A percentile compares a stretch with the other conserved stretches of the same genome.
These are phyloP conservation scores for Nymphalis polychloros DNA, from an alignment of 2,888 invertebrate genomes.

Conservation along the genomic window DNA sequence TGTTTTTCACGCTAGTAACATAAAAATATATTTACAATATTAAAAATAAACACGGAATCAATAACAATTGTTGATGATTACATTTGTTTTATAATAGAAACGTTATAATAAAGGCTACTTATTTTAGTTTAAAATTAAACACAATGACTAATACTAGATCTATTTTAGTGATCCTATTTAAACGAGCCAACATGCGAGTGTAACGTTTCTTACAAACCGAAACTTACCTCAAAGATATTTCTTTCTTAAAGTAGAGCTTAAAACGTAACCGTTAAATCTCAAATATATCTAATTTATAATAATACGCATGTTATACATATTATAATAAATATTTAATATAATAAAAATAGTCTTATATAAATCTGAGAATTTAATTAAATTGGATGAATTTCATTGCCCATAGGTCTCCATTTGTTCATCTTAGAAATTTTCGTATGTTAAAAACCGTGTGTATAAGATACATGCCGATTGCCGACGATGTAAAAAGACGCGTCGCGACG, in stretches of 20 bases:
- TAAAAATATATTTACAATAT: background rate
- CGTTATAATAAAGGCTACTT: conserved; percentile 3
- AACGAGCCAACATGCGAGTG: conserved; percentile 16
- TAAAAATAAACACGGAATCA: background rate
- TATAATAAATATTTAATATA: too few species aligned
- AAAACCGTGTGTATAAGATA: conserved; percentile 5
- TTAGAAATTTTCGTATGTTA: background rate
- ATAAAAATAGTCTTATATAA: too few species aligned
- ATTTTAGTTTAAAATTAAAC: conserved; percentile 15
- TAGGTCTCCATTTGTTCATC: too few species aligned
- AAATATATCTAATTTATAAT: too few species aligned
- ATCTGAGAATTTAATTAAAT: too few species aligned
- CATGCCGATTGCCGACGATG: background rate
- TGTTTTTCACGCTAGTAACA: background rate
- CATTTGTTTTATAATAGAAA: background rate
- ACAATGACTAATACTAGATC: conserved; percentile 10
- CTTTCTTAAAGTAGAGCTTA: background rate
- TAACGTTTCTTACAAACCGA: background rate
- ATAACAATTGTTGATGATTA: background rate
- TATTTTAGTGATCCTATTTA: conserved; percentile 15
- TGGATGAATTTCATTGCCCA: too few species aligned
- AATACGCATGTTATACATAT: too few species aligned
- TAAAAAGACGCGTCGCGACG: conserved; percentile 20
- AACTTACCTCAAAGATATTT: background rate
- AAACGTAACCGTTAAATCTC: too few species aligned